Evolutionary conservation across 2,797 vertebrate genomes (phyloP).

Genomic region (Lateolabrax maculatus): DNA sequence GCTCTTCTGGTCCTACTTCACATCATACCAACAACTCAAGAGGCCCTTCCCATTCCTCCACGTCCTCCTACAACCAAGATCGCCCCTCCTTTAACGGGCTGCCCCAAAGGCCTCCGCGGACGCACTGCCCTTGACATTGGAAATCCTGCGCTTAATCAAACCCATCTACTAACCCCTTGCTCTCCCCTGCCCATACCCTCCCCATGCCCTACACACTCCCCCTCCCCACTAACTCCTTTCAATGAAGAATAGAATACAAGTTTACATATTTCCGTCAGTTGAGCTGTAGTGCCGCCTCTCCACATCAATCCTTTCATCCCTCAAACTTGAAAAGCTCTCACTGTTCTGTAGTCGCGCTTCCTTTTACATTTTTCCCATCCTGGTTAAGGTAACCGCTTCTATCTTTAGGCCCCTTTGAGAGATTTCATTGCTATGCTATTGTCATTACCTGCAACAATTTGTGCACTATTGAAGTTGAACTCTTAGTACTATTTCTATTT

Average conservation of each 20-base stretch:
- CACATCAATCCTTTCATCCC: slow-evolving; percentile 64
- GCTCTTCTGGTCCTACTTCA: slow-evolving; percentile 50
- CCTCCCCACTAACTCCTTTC: slow-evolving; percentile 66
- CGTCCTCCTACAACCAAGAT: slow-evolving; percentile 75
- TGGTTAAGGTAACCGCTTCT: slow-evolving; percentile 52
- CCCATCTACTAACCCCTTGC: slow-evolving; percentile 59
- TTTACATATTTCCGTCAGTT: slow-evolving; percentile 86
- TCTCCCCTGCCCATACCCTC: neutral
- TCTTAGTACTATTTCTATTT: slow-evolving; percentile 67
- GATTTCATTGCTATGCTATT: slow-evolving; percentile 47
- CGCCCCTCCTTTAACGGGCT: slow-evolving; percentile 85
- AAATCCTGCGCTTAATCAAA: slow-evolving; percentile 43
- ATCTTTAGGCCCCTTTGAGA: slow-evolving; percentile 59
- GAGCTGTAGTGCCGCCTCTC: slow-evolving; percentile 85
- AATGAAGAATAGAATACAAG: slow-evolving; percentile 88
- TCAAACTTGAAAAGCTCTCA: slow-evolving; percentile 74
- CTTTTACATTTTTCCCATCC: slow-evolving; percentile 40
- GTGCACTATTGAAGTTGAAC: slow-evolving; percentile 69
- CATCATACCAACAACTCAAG: slow-evolving; percentile 72
- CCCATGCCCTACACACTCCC: neutral
- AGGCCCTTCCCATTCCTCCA: slow-evolving; percentile 62
- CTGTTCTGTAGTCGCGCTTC: slow-evolving; percentile 47
- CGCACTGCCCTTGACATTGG: slow-evolving; percentile 83
- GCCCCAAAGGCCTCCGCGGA: slow-evolving; percentile 90
- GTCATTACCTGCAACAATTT: slow-evolving; percentile 61